phyloP scores from a whole-genome alignment of 1,140 invertebrate genomes.

The Brachionus paranguensis region DNA sequence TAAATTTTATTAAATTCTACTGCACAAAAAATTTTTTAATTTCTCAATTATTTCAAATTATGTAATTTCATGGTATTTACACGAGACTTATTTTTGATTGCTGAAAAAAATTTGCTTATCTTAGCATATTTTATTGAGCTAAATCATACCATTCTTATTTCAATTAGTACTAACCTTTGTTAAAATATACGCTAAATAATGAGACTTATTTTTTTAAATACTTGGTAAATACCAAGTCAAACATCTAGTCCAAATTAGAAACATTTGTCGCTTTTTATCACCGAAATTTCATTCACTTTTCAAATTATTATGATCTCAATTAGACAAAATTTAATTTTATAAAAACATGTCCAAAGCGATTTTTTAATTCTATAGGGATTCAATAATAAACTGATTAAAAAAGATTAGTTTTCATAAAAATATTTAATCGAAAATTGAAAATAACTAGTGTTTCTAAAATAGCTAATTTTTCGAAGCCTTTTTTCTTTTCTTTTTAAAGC shows the following conservation, averaged over 20 bases:
- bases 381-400: too few relatives aligned
- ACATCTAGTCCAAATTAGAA: not conserved
- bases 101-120: not conserved
- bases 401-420: too few relatives aligned
- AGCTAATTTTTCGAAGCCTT: too few relatives aligned
- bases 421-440: too few relatives aligned
- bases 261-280: too few relatives aligned
- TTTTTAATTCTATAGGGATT: too few relatives aligned
- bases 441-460: too few relatives aligned
- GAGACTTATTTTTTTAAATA: not conserved
- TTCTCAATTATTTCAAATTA: not conserved
- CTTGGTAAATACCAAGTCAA: not conserved
- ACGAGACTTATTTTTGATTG: not conserved
- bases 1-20: not conserved
- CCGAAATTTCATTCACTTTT: too few relatives aligned
- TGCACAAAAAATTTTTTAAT: not conserved
- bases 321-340: not conserved
- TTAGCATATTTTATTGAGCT: not conserved
- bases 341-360: too few relatives aligned
- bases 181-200: not conserved
- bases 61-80: not conserved
- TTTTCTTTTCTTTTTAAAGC: too few relatives aligned
- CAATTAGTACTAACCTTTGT: not conserved
- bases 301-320: not conserved
- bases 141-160: not conserved